Base-by-base conservation (phyloP, 2,797 vertebrate genomes). In the Amniataba percoides region DNA sequence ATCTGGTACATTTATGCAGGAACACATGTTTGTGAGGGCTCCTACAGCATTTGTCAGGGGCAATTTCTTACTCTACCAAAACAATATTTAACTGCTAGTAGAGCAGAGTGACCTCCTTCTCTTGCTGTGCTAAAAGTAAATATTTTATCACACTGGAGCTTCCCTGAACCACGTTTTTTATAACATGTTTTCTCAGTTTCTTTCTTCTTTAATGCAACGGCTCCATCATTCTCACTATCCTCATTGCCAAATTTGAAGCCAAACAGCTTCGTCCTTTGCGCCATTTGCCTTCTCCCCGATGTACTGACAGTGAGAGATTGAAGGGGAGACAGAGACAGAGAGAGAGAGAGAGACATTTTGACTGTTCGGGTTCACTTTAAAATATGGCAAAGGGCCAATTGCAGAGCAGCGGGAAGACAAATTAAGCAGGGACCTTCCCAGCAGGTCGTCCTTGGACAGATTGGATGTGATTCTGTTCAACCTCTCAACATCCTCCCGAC, bases 351-450 rank as follows among this genome's bases (percentile, higher is more conserved):
- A 83, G 71, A 84, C 68, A 78, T 90, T 92, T 83, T 89, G 87
- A 88, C 85, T 82, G 82, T 83, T 87, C 21, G 65, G 42, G 83
- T 90, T 89, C 75, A 90, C 85, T 92, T 92, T 88, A 89, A 87
- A 83, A 78, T 57, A 68, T 92, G 93, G 92, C 90, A 87, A 84
- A 53, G 77, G 66, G 88, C 92, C 92, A 92, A 76, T 85, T 5
- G 61, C 85, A 81, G 75, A 89, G 82, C 85, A 82, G 77, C 42
- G 71, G 81, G 86, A 86, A 89, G 88, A 90, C 89, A 90, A 91
- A 92, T 93, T 92, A 92, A 90, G 79, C 40, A 1, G 77, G 72
- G 91, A 92, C 85, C 87, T 90, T 93, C 91, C 86, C 85, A 88
- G 82, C 71, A 89, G 90, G 87, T 90, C 45, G 89, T 91, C 90